Evolutionary conservation across 1,140 invertebrate genomes (phyloP).

Genomic region (Phocides pigmalion): DNA sequence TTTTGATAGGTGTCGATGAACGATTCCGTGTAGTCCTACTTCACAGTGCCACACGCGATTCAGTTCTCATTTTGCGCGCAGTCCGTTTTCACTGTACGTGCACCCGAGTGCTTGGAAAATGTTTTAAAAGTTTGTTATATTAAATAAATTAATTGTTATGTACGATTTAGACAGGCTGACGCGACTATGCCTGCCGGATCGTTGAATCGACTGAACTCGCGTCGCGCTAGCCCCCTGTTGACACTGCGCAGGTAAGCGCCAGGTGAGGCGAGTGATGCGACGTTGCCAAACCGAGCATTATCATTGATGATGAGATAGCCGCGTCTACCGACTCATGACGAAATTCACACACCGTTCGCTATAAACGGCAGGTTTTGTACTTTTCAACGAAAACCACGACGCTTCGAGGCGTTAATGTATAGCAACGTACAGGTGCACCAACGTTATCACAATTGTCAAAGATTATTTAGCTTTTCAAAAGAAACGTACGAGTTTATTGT

Average conservation of each 20-base stretch:
- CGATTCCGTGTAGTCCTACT: conserved; percentile 40
- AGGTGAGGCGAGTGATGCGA: conserved; percentile 68
- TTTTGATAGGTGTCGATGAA: conserved; percentile 50
- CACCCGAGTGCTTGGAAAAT: background rate
- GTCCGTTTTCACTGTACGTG: conserved; percentile 5
- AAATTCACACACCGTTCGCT: conserved; percentile 59
- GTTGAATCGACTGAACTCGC: conserved; percentile 64
- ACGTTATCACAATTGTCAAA: conserved; percentile 27
- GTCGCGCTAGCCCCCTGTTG: conserved; percentile 71
- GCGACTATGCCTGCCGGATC: conserved; percentile 65
- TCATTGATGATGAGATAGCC: conserved; percentile 79
- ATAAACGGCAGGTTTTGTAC: conserved; percentile 48
- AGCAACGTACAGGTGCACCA: conserved; percentile 18
- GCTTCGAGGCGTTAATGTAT: conserved; percentile 43
- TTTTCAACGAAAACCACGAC: conserved; percentile 19
- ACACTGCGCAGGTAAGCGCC: conserved; percentile 78
- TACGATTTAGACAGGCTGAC: conserved; percentile 45
- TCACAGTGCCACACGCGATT: conserved; percentile 38
- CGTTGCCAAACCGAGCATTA: conserved; percentile 80
- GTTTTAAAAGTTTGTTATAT: conserved; percentile 18
- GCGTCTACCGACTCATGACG: conserved; percentile 52
- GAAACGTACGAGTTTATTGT: conserved; percentile 29
- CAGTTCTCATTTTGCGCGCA: conserved; percentile 39
- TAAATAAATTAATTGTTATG: conserved; percentile 37
- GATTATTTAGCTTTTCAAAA: conserved; percentile 39